Evolutionary conservation across 30 jellyfish, hydroid and myxozoan genomes (phyloP).

Genomic region (Mastigias papua): DNA sequence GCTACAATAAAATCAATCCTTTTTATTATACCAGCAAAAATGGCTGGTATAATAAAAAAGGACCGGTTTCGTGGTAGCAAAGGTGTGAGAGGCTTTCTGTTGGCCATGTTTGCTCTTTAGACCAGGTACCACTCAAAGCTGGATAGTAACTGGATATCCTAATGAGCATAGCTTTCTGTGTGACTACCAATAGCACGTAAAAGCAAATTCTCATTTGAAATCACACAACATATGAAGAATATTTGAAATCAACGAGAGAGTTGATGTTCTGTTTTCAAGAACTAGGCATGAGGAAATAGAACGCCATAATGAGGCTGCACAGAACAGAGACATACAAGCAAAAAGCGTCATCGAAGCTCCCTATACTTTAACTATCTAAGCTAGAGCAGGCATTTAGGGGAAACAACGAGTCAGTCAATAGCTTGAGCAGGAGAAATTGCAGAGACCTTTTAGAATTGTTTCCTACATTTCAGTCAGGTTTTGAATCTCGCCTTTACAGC

Average conservation of each 20-base stretch:
- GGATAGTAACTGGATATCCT: not conserved
- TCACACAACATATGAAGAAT: slow-evolving; percentile 39
- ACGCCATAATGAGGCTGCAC: slow-evolving; percentile 46
- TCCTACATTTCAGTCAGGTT: not conserved
- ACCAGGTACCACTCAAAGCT: not conserved
- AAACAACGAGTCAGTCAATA: not conserved
- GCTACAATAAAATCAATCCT: too few relatives aligned
- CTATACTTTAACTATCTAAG: not conserved
- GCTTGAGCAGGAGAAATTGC: not conserved
- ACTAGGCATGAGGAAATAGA: slow-evolving; percentile 47
- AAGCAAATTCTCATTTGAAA: slow-evolving; percentile 49
- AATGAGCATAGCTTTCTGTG: not conserved
- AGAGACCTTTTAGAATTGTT: not conserved
- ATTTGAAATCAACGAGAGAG: slow-evolving; percentile 41
- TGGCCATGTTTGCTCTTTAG: not conserved
- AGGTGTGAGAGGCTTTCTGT: not conserved
- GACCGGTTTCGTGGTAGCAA: not conserved
- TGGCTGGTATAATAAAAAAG: not conserved
- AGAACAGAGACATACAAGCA: slow-evolving; percentile 52
- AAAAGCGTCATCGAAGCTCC: not conserved
- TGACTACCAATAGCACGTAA: slow-evolving; percentile 29
- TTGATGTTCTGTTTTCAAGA: slow-evolving; percentile 38
- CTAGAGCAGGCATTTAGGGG: not conserved
- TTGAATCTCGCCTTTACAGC: not conserved
- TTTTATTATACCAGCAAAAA: too few relatives aligned